Evolutionary conservation across 2,888 invertebrate species (phyloP).

Genomic region (Allophyes oxyacanthae): DNA sequence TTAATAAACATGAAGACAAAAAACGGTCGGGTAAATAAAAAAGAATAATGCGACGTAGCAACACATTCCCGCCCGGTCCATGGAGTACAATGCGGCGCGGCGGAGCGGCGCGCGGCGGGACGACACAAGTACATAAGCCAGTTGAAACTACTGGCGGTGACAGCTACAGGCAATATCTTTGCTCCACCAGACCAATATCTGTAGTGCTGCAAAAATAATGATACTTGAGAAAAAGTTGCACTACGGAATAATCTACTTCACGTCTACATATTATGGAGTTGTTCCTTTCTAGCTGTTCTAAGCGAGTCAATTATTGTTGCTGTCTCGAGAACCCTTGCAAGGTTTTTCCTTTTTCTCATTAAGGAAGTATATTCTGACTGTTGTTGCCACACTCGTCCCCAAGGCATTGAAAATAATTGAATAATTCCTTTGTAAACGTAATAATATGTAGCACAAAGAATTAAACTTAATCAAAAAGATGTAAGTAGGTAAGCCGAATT

Average conservation of each 20-base stretch:
- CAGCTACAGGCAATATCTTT: slow-evolving; percentile 86
- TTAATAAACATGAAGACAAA: slow-evolving; percentile 49
- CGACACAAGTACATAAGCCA: slow-evolving; percentile 79
- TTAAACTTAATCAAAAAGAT: too few relatives aligned
- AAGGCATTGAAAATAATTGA: slow-evolving; percentile 17
- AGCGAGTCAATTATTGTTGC: slow-evolving; percentile 32
- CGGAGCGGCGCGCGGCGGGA: slow-evolving; percentile 53
- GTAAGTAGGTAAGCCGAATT: too few relatives aligned
- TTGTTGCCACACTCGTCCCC: slow-evolving; percentile 2
- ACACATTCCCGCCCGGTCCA: slow-evolving; percentile 63
- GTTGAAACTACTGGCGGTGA: slow-evolving; percentile 78
- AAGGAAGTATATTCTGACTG: slow-evolving; percentile 7
- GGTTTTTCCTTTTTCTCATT: slow-evolving; percentile 28
- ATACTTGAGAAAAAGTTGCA: slow-evolving; percentile 68
- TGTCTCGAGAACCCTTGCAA: slow-evolving; percentile 7
- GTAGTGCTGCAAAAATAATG: slow-evolving; percentile 77
- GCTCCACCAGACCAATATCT: slow-evolving; percentile 80
- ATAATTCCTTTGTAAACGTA: slow-evolving; percentile 8
- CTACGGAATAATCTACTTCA: slow-evolving; percentile 56
- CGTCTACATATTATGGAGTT: slow-evolving; percentile 44
- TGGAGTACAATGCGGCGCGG: slow-evolving; percentile 62
- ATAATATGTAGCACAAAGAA: neutral
- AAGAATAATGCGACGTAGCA: slow-evolving; percentile 56
- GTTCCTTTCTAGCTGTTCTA: slow-evolving; percentile 28
- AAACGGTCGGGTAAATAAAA: slow-evolving; percentile 52